Conservation (phyloP, 2,888 invertebrate genomes). For the Lymantria monacha region DNA sequence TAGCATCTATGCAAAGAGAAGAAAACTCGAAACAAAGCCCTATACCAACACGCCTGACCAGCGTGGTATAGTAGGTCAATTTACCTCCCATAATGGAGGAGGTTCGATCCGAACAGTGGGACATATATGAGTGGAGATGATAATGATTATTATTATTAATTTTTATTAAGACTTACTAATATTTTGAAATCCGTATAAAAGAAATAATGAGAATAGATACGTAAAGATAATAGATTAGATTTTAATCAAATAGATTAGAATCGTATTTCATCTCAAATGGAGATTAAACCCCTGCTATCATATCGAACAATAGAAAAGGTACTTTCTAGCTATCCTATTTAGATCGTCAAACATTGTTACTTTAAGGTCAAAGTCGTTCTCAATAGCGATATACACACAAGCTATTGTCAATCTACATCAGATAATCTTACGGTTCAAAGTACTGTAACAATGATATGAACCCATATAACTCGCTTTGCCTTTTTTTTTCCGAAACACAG, state of each 20-base stretch:
- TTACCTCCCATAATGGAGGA: no score
- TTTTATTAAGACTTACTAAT: no score
- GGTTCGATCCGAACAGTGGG: no score
- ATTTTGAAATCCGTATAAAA: no score
- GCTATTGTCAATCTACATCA: neutral
- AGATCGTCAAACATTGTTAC: neutral
- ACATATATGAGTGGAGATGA: no score
- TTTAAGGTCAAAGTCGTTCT: neutral
- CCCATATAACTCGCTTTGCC: neutral
- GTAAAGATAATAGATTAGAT: neutral
- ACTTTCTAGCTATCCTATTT: neutral
- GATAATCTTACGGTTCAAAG: neutral
- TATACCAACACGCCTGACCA: no score
- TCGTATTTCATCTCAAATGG: neutral
- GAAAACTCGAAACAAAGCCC: no score
- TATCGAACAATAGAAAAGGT: neutral
- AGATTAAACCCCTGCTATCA: neutral
- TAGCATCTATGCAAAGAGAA: no score
- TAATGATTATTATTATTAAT: no score
- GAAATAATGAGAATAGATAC: neutral
- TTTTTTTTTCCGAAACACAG: neutral
- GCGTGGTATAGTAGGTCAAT: no score
- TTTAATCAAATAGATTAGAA: neutral
- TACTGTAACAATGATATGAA: neutral
- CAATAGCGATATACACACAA: neutral